phyloP scores from a whole-genome alignment of 2,797 vertebrate species.

The Sebastes cheni region DNA sequence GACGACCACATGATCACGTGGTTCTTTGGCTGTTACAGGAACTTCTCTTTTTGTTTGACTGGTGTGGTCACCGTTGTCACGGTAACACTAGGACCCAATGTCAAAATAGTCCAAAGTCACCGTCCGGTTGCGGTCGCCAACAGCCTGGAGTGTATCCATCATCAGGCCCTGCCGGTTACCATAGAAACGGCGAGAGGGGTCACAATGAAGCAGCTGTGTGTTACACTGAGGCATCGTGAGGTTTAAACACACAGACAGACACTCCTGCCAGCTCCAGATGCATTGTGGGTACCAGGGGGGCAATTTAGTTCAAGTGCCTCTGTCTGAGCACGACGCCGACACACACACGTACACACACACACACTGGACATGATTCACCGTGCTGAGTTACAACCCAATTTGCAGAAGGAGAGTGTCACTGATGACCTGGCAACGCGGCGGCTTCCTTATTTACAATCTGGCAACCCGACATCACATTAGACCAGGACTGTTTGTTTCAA shows the following conservation, averaged over 20 bases:
- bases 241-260: constrained; percentile 41
- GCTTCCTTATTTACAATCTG: constrained; percentile 67
- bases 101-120: background rate
- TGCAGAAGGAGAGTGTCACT: constrained; percentile 58
- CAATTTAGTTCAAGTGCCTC: constrained; percentile 67
- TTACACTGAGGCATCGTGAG: constrained; percentile 29
- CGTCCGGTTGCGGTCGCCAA: background rate
- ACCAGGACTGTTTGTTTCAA: background rate
- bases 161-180: constrained; percentile 25
- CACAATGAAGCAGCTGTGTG: constrained; percentile 42
- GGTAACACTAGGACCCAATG: background rate
- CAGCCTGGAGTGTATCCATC: background rate
- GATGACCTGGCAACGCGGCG: constrained; percentile 68
- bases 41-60: background rate
- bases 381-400: constrained; percentile 69
- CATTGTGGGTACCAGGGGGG: constrained; percentile 69
- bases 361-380: constrained; percentile 51
- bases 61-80: background rate
- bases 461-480: constrained; percentile 44
- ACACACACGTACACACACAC: background rate
- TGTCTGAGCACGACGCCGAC: constrained; percentile 37
- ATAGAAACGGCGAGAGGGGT: constrained; percentile 12
- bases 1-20: too few species aligned
- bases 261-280: constrained; percentile 71
- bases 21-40: background rate